Conservation (phyloP, 2,113 vertebrate species). For the Lycocorax pyrrhopterus region DNA sequence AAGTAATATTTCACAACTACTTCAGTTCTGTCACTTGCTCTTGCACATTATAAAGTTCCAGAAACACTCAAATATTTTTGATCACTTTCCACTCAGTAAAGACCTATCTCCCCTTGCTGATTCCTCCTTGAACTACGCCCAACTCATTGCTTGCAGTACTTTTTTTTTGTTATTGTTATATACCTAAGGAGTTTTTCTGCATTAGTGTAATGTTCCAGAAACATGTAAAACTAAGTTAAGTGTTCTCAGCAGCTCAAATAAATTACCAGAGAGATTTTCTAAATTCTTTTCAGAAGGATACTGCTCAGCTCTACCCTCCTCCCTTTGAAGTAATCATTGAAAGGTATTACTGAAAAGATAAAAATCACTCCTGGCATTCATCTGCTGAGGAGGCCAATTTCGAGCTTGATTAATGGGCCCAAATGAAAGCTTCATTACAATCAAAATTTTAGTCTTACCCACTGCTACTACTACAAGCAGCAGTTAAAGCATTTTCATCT, state of each 20-base stretch:
- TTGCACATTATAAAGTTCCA: background rate
- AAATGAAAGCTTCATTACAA: background rate
- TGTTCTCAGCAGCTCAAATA: background rate
- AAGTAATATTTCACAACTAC: background rate
- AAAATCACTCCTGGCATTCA: background rate
- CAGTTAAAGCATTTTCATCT: background rate
- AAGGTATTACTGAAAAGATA: constrained; percentile 11
- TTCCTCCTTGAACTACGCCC: background rate
- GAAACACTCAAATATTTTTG: background rate
- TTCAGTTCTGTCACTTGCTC: background rate
- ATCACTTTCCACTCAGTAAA: background rate
- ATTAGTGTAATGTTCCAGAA: background rate
- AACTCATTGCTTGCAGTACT: background rate
- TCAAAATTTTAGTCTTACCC: background rate
- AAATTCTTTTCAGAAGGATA: constrained; percentile 16
- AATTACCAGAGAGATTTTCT: constrained; percentile 9
- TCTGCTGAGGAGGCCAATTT: background rate
- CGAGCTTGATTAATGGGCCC: background rate
- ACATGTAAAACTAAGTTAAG: background rate
- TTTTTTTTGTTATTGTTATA: background rate
- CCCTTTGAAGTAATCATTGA: background rate
- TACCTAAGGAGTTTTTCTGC: background rate
- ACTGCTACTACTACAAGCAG: background rate
- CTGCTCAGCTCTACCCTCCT: background rate
- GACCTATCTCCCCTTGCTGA: background rate